Evolutionary conservation across 1,140 invertebrate genomes (phyloP).

Genomic region (Hydropsyche tenuis): DNA sequence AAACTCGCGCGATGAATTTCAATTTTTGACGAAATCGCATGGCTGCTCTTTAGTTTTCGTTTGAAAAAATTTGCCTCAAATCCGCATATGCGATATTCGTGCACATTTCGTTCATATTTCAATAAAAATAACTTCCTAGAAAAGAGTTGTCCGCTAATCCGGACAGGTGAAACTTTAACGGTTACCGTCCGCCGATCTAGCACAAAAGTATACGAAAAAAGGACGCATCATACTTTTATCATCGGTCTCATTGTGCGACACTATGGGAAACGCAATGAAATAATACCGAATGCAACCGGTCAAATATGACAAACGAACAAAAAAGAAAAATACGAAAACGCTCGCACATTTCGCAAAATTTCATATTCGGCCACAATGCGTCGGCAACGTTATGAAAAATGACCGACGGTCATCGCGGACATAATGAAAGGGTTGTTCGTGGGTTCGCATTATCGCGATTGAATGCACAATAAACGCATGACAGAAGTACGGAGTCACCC

Average conservation of each 20-base stretch:
- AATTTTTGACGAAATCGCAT: no score
- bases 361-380: conserved; percentile 35
- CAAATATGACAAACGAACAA: not conserved
- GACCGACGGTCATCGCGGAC: conserved; percentile 4
- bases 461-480: not conserved
- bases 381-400: conserved; percentile 39
- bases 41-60: no score
- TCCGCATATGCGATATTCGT: no score
- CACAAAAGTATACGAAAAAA: not conserved
- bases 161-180: conserved; percentile 39
- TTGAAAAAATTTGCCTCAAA: no score
- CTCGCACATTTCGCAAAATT: conserved; percentile 27
- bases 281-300: not conserved
- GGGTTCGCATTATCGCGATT: conserved; percentile 33
- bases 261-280: not conserved
- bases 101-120: no score
- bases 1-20: no score
- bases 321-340: not conserved
- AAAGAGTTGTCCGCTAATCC: conserved; percentile 31
- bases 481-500: conserved; percentile 32
- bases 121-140: conserved; percentile 21
- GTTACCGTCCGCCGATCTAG: not conserved
- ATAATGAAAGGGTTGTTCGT: conserved; percentile 39
- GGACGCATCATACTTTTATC: not conserved
- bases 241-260: not conserved